A percentile compares a stretch with the other conserved stretches of the same genome.
Evolutionary conservation across 2,797 vertebrate species (phyloP).

Genomic region (Lycodopsis pacificus): DNA sequence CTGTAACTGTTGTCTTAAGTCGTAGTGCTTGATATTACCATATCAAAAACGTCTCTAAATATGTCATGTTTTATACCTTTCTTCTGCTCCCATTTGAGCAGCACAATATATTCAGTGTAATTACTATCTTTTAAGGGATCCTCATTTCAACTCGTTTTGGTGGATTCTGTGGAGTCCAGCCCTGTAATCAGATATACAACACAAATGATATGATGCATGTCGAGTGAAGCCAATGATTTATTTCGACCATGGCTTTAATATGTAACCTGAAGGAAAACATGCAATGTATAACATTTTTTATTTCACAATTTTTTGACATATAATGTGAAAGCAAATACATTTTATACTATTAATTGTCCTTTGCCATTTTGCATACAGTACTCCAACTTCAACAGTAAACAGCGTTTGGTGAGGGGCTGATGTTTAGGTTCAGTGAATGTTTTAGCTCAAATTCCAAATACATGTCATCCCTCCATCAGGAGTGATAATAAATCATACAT

Average conservation of each 20-base stretch:
- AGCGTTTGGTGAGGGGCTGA: neutral
- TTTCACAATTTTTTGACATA: constrained; percentile 16
- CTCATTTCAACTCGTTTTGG: neutral
- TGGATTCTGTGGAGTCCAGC: neutral
- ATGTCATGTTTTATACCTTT: neutral
- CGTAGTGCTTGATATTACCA: neutral
- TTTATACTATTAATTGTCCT: neutral
- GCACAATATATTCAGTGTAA: neutral
- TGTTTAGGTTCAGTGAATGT: neutral
- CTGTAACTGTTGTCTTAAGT: neutral
- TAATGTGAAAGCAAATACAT: neutral
- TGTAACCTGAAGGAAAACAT: neutral
- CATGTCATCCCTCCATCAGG: neutral
- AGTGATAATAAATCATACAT: constrained; percentile 4
- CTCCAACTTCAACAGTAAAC: neutral
- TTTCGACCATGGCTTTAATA: neutral
- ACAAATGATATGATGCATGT: neutral
- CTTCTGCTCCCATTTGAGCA: neutral
- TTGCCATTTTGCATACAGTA: constrained; percentile 9
- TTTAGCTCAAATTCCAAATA: neutral
- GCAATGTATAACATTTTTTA: constrained; percentile 5
- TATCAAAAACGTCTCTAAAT: neutral
- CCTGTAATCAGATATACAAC: neutral
- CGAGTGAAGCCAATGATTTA: neutral
- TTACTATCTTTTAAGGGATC: too few species aligned